phyloP scores from a whole-genome alignment of 2,888 invertebrate genomes.

The Conchocele bisecta region DNA sequence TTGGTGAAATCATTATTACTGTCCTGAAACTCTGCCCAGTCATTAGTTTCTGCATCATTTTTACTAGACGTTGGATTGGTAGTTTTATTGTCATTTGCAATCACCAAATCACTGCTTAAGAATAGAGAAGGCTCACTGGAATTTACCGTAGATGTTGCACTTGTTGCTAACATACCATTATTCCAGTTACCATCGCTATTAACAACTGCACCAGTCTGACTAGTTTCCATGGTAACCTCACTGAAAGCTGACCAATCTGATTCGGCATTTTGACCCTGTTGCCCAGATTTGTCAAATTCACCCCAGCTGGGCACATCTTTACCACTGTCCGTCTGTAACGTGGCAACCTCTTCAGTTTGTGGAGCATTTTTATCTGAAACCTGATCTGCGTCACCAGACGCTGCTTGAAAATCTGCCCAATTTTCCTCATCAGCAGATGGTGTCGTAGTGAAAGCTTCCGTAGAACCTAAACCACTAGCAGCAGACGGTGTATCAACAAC shows the following conservation, averaged over 20 bases:
- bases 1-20: constrained; percentile 25
- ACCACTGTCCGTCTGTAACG: neutral
- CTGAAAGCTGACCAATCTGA: constrained; percentile 45
- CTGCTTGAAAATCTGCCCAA: constrained; percentile 65
- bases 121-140: neutral
- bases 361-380: neutral
- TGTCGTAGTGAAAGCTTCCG: no score
- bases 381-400: constrained; percentile 6
- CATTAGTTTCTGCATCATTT: constrained; percentile 38
- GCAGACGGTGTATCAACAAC: no score
- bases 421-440: constrained; percentile 38
- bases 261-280: neutral
- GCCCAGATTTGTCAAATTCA: constrained; percentile 29
- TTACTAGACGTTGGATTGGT: neutral
- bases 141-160: neutral
- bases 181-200: no score
- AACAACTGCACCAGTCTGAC: no score
- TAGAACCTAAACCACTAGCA: no score
- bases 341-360: neutral
- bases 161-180: no score
- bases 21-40: constrained; percentile 64
- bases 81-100: neutral
- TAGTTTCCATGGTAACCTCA: neutral
- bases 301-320: constrained; percentile 55
- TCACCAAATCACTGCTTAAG: neutral